Base-by-base conservation (phyloP, 2,797 vertebrate species). In the Chelmon rostratus region DNA sequence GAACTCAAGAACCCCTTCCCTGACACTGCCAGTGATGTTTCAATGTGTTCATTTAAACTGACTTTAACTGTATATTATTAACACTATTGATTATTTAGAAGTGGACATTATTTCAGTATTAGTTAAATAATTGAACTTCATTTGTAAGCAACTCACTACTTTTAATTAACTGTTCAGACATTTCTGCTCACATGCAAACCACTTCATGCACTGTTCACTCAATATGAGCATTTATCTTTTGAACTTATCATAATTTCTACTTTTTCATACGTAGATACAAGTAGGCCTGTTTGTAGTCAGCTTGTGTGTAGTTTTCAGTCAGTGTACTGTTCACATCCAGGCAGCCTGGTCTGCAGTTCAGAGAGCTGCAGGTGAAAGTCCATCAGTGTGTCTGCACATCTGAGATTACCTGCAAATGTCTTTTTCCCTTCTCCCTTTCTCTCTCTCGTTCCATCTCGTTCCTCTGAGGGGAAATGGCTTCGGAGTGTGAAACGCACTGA, bases 401-500 rank as follows among this genome's bases (percentile, higher is more conserved):
- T 38, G 2, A 66, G 35, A 31, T 75, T 50, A 73, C 71, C 54
- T 73, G 61, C 63, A 79, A 31, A 47, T 70, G 76, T 66, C 70
- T 63, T 58, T 69, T 47, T 42, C 16, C 71, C 35, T 58, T 35
- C 35, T 74, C 47, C 35, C 38, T 15, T 52, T 65, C 33, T 53
- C 69, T 65, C 33, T 53, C 69, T 79, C 68, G 54, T 65, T 68
- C 10, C 10, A 46, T 54, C 23, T 68, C 50, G 80, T 61, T 78
- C 37, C 52, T 77, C 58, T 68, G 40, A 59, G 68, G 49, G 50
- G 53, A 77, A 74, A 64, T 79, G 33, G 44, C 58, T 78, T 50
- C 38, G 47, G 40, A 37, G 78, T 49, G 46, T 84, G 68, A 86
- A 86, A 83, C 40, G 5, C 68, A 44, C 83, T 68, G 78, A 82